phyloP scores from a whole-genome alignment of 1,140 invertebrate species.

The Brachionus paranguensis region DNA sequence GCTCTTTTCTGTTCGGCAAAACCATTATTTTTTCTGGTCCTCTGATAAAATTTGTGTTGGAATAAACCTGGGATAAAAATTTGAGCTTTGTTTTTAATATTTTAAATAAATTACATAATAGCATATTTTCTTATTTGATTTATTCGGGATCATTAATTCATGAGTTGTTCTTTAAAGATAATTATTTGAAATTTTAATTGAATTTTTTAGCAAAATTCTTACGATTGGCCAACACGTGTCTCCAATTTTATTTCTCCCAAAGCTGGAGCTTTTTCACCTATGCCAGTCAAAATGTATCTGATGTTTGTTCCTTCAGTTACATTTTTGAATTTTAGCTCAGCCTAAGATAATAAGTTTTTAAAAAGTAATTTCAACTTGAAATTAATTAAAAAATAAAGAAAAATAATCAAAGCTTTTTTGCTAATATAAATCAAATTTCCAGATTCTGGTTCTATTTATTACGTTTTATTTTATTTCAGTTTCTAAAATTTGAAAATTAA shows the following conservation, averaged over 20 bases:
- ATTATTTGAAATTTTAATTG: not conserved
- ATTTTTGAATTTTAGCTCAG: conserved; percentile 19
- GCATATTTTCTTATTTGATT: conserved; percentile 50
- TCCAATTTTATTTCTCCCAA: conserved; percentile 35
- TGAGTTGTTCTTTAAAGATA: conserved; percentile 45
- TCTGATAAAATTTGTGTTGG: conserved; percentile 49
- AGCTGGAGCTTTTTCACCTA: not conserved
- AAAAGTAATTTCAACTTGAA: not conserved
- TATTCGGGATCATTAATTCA: conserved; percentile 50
- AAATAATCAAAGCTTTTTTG: too few species aligned
- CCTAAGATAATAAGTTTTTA: not conserved
- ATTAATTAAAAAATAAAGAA: too few species aligned
- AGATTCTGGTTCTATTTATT: too few species aligned
- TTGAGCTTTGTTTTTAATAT: too few species aligned
- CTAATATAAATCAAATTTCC: too few species aligned
- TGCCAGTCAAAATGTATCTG: conserved; percentile 2
- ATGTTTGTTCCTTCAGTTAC: not conserved
- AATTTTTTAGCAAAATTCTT: not conserved
- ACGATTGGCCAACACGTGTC: conserved; percentile 32
- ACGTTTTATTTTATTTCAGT: too few species aligned
- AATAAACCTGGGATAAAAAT: conserved; percentile 46
- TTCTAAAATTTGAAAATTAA: too few species aligned
- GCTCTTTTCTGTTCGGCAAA: conserved; percentile 46
- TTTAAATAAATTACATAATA: conserved; percentile 44
- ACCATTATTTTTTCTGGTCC: conserved; percentile 48